These are phyloP conservation scores for Lasioglossum baleicum DNA, from an alignment of 1,140 invertebrate species.

Conservation along the genomic window DNA sequence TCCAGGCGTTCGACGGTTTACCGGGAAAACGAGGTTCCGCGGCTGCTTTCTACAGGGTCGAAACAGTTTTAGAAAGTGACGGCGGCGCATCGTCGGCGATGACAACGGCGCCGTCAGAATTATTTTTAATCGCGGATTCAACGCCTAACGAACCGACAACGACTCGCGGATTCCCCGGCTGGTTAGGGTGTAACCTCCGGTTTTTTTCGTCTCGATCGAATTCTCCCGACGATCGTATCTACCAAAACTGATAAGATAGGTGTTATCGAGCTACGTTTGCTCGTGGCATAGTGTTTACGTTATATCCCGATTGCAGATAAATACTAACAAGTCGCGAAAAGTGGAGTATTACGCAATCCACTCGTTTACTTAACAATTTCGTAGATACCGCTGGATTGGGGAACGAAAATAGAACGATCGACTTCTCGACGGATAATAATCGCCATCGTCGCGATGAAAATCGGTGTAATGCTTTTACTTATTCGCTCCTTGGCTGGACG, in stretches of 20 bases:
- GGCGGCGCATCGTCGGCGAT: neutral
- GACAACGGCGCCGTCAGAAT: neutral
- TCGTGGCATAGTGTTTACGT: conserved; percentile 25
- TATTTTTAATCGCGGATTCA: neutral
- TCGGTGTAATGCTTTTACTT: neutral
- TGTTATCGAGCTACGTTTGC: conserved; percentile 40
- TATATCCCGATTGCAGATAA: conserved; percentile 6
- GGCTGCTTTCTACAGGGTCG: neutral
- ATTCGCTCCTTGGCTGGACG: too few relatives aligned
- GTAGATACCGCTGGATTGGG: too few relatives aligned
- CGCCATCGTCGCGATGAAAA: neutral
- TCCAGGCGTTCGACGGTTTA: neutral
- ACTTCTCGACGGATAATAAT: neutral
- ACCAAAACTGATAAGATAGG: conserved; percentile 54
- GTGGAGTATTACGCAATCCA: neutral
- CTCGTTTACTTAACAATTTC: neutral
- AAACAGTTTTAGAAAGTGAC: neutral
- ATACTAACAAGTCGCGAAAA: conserved; percentile 6
- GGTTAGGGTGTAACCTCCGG: conserved; percentile 10
- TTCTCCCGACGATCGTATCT: conserved; percentile 41
- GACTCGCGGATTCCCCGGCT: neutral
- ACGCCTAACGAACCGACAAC: neutral
- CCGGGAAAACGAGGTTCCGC: neutral
- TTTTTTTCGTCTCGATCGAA: conserved; percentile 35
- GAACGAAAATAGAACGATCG: neutral